These are phyloP conservation scores for Drosophila mimica DNA, from an alignment of 2,888 invertebrate species.

Conservation along the genomic window DNA sequence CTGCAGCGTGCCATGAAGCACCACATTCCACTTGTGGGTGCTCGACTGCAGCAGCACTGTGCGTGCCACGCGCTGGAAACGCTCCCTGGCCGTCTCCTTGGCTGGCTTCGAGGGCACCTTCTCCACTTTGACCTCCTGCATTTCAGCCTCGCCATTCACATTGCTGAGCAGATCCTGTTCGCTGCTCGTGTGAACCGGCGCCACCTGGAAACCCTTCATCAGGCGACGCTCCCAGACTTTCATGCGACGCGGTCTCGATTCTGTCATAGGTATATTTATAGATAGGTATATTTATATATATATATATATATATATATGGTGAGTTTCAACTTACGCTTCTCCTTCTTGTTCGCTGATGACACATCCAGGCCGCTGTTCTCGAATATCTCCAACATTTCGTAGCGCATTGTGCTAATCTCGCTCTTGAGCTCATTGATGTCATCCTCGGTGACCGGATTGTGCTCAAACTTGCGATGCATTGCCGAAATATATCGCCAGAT, in stretches of 20 bases:
- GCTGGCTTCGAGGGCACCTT: conserved; percentile 68
- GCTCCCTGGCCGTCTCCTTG: conserved; percentile 86
- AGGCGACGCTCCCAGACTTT: conserved; percentile 94
- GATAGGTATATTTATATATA: not conserved
- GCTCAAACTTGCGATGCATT: conserved; percentile 93
- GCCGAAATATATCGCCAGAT: conserved; percentile 97
- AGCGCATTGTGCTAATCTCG: conserved; percentile 96
- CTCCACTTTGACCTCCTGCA: conserved; percentile 82
- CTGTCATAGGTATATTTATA: conserved; percentile 86
- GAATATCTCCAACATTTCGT: conserved; percentile 95
- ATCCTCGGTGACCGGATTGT: conserved; percentile 95
- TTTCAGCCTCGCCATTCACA: conserved; percentile 81
- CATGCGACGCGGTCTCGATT: conserved; percentile 91
- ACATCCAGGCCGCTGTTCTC: conserved; percentile 95
- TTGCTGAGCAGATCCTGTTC: conserved; percentile 85
- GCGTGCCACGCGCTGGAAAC: conserved; percentile 91
- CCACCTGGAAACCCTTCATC: conserved; percentile 95
- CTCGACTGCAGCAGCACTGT: conserved; percentile 90
- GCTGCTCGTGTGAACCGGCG: conserved; percentile 87
- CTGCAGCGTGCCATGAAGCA: conserved; percentile 86
- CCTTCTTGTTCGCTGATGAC: conserved; percentile 89
- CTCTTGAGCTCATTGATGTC: conserved; percentile 97
- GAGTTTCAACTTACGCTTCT: conserved; percentile 87
- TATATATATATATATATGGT: not conserved
- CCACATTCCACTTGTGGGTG: conserved; percentile 91